phyloP scores from a whole-genome alignment of 1,140 invertebrate genomes.

The Mesaphorura yosii region DNA sequence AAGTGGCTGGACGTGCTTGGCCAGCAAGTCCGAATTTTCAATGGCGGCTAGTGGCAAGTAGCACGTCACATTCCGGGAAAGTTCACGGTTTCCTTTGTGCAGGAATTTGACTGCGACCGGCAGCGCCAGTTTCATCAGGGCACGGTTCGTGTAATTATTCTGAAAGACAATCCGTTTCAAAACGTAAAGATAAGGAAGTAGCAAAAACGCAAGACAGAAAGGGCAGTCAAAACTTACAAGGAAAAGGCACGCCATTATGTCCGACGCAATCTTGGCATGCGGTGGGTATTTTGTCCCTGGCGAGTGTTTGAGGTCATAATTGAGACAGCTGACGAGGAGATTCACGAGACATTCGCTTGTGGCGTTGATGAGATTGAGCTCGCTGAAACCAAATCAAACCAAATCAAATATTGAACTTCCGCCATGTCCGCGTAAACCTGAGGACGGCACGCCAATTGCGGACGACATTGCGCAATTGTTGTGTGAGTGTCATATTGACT shows the following conservation, averaged over 20 bases:
- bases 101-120: constrained; percentile 84
- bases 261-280: constrained; percentile 88
- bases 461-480: no score
- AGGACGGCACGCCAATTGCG: no score
- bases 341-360: constrained; percentile 47
- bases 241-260: constrained; percentile 87
- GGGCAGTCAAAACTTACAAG: constrained; percentile 63
- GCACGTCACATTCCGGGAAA: constrained; percentile 76
- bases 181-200: no score
- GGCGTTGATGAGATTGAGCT: constrained; percentile 5
- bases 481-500: no score
- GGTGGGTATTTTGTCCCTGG: constrained; percentile 64
- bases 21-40: constrained; percentile 71
- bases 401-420: no score
- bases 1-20: constrained; percentile 74
- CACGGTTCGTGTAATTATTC: constrained; percentile 67
- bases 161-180: neutral
- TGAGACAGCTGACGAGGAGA: constrained; percentile 71
- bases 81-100: constrained; percentile 74
- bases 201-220: no score
- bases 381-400: constrained; percentile 3
- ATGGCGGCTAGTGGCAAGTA: constrained; percentile 86
- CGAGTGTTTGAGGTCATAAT: constrained; percentile 67
- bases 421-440: no score
- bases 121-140: constrained; percentile 75